Evolutionary conservation across 2,797 vertebrate species (phyloP).

Genomic region (Chelidonichthys spinosus): DNA sequence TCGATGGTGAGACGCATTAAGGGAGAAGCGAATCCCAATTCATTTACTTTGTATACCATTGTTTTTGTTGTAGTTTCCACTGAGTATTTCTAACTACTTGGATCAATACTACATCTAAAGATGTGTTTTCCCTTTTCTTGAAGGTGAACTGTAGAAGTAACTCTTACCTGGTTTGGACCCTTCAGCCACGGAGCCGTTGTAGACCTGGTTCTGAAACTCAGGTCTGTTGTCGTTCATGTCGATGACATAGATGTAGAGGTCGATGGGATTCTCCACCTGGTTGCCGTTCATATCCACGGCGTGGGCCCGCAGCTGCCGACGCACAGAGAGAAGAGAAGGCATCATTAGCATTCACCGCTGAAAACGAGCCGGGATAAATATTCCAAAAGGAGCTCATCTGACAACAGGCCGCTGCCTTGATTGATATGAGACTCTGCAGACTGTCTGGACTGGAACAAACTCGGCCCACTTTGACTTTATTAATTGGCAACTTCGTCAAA

Average conservation of each 20-base stretch:
- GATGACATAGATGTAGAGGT: constrained; percentile 98
- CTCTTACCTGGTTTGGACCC: constrained; percentile 95
- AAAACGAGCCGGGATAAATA: constrained; percentile 17
- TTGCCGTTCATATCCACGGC: constrained; percentile 99
- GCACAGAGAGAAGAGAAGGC: constrained; percentile 6
- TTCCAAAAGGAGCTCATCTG: constrained; percentile 16
- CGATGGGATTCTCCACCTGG: constrained; percentile 98
- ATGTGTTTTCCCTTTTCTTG: too few relatives aligned
- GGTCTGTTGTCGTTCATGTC: constrained; percentile 99
- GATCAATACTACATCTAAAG: too few relatives aligned
- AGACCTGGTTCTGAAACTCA: constrained; percentile 95
- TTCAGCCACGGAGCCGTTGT: constrained; percentile 97
- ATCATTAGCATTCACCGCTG: constrained; percentile 24
- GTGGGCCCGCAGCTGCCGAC: constrained; percentile 91
- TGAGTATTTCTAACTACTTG: too few relatives aligned
- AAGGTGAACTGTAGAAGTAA: not conserved
- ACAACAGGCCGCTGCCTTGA: constrained; percentile 33
- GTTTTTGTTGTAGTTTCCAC: too few relatives aligned
- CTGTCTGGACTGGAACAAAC: constrained; percentile 22
- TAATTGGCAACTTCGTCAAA: constrained; percentile 67
- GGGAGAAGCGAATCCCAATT: too few relatives aligned
- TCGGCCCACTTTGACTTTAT: constrained; percentile 57
- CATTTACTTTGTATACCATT: too few relatives aligned
- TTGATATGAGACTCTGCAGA: constrained; percentile 33
- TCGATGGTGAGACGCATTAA: too few relatives aligned